These are phyloP conservation scores for Nyctereutes procyonoides DNA, from an alignment of 2,113 vertebrate species.

Conservation along the genomic window DNA sequence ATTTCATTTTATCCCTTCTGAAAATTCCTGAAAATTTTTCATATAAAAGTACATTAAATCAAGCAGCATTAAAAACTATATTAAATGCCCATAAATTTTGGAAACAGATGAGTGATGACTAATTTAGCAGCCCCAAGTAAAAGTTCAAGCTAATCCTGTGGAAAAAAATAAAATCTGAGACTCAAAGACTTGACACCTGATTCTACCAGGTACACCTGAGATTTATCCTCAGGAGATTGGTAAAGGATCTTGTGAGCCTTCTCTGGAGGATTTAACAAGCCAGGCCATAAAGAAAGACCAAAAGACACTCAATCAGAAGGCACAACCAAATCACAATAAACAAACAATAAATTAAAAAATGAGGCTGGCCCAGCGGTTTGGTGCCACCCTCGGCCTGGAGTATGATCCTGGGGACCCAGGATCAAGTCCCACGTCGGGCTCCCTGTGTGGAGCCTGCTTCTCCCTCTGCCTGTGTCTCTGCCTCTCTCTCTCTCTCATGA, in stretches of 20 bases:
- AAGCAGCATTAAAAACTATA: background rate
- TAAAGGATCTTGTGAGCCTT: background rate
- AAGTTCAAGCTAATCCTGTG: background rate
- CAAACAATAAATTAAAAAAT: too few relatives aligned
- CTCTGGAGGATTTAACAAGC: background rate
- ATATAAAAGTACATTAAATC: background rate
- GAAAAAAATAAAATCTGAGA: background rate
- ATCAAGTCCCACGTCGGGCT: too few relatives aligned
- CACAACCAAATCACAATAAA: background rate
- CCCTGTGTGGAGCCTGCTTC: too few relatives aligned
- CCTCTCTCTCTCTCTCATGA: too few relatives aligned
- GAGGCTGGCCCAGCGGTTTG: too few relatives aligned
- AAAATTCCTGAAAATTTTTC: background rate
- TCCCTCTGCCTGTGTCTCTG: too few relatives aligned
- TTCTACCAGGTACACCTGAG: background rate
- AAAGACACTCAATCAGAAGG: background rate
- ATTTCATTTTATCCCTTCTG: constrained; percentile 20
- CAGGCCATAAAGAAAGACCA: background rate
- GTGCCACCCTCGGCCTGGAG: too few relatives aligned
- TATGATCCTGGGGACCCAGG: too few relatives aligned
- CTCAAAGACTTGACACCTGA: background rate
- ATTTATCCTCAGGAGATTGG: background rate
- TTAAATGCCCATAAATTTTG: background rate
- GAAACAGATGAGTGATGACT: background rate
- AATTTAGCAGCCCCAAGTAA: background rate